Conservation (phyloP, 2,888 invertebrate genomes). For the Athetis lepigone region DNA sequence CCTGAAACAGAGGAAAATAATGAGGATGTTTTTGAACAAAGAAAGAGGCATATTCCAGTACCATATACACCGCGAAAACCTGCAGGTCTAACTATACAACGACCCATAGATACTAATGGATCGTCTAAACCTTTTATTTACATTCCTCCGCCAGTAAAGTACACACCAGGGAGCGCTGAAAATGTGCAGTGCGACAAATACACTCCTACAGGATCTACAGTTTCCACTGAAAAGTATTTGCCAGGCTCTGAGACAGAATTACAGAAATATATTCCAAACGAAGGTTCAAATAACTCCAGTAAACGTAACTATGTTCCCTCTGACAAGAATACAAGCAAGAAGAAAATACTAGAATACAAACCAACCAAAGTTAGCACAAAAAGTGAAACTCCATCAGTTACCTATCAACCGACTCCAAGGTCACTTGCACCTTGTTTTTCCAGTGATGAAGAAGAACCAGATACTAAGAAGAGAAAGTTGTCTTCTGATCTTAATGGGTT, state of each 20-base stretch:
- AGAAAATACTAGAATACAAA: constrained; percentile 86
- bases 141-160: constrained; percentile 81
- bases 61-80: constrained; percentile 89
- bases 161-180: constrained; percentile 83
- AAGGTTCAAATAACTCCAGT: constrained; percentile 68
- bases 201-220: constrained; percentile 80
- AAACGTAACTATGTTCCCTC: constrained; percentile 86
- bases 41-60: constrained; percentile 87
- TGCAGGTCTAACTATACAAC: constrained; percentile 77
- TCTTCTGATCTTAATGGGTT: constrained; percentile 83
- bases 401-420: constrained; percentile 87
- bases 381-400: constrained; percentile 73
- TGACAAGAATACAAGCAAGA: constrained; percentile 80
- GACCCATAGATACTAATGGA: constrained; percentile 80
- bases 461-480: constrained; percentile 79
- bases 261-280: constrained; percentile 82
- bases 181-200: constrained; percentile 80
- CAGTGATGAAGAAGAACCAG: constrained; percentile 88
- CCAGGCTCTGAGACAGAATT: constrained; percentile 82
- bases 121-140: constrained; percentile 83
- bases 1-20: constrained; percentile 72
- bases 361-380: constrained; percentile 80
- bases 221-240: constrained; percentile 82
- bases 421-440: constrained; percentile 86
- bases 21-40: constrained; percentile 80